Evolutionary conservation across 2,113 vertebrate genomes (phyloP).

Genomic region (Oreochromis spilurus): DNA sequence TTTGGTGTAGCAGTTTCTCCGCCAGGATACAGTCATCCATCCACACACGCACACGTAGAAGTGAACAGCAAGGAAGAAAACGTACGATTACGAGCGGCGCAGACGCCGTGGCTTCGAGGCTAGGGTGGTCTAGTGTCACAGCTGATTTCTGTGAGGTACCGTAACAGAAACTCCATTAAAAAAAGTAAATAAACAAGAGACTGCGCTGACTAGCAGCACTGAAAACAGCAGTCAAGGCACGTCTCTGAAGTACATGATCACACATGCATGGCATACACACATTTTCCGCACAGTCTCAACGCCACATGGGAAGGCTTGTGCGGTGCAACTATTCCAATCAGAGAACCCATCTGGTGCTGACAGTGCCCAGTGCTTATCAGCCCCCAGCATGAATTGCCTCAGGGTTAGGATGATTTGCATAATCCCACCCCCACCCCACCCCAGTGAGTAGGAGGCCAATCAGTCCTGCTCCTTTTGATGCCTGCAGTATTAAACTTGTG

Average conservation of each 20-base stretch:
- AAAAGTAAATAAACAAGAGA: constrained; percentile 16
- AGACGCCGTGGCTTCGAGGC: constrained; percentile 28
- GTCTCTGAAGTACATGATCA: constrained; percentile 28
- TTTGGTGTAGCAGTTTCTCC: constrained; percentile 38
- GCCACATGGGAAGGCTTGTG: constrained; percentile 3
- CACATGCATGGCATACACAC: constrained; percentile 40
- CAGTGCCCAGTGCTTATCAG: constrained; percentile 25
- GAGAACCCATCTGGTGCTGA: constrained; percentile 17
- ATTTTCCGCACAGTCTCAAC: constrained; percentile 8
- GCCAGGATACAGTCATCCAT: constrained; percentile 51
- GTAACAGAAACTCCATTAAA: constrained; percentile 28
- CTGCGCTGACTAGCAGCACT: constrained; percentile 64
- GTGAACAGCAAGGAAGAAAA: constrained; percentile 14
- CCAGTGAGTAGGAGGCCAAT: constrained; percentile 46
- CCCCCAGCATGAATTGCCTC: constrained; percentile 64
- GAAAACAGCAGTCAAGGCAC: constrained; percentile 33
- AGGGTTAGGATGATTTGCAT: constrained; percentile 49
- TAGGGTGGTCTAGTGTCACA: constrained; percentile 27
- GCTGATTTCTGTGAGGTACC: constrained; percentile 25
- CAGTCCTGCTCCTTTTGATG: constrained; percentile 49
- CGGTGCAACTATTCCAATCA: constrained; percentile 2
- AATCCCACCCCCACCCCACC: not conserved
- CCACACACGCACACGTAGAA: constrained; percentile 48
- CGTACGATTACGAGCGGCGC: constrained; percentile 42
- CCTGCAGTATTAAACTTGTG: constrained; percentile 75